Conservation (phyloP, 2,113 vertebrate species). For the Aphelocoma coerulescens region DNA sequence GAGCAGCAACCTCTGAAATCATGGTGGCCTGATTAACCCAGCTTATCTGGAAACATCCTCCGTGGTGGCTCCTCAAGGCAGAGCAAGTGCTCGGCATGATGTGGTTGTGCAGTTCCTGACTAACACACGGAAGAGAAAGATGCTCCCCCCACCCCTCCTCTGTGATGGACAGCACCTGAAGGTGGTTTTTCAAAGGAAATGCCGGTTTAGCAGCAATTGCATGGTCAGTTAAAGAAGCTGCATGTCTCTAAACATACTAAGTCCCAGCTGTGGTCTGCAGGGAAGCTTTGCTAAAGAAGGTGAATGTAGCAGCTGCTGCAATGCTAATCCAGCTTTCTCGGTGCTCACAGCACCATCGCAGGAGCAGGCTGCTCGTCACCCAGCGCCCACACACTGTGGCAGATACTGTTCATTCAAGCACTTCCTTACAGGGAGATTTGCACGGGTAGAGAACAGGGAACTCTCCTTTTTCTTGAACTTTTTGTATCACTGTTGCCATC, state of each 20-base stretch:
- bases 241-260: background rate
- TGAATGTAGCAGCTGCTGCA: background rate
- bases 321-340: background rate
- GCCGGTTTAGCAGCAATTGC: background rate
- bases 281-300: conserved; percentile 1
- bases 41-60: background rate
- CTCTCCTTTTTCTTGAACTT: background rate
- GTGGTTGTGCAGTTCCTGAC: background rate
- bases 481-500: background rate
- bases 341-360: background rate
- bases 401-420: accelerated
- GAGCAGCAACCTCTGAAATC: background rate
- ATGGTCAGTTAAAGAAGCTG: background rate
- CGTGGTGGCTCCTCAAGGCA: background rate
- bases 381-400: accelerated
- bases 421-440: background rate
- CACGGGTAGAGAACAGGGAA: background rate
- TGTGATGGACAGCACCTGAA: background rate
- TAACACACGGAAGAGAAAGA: background rate
- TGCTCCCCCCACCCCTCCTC: background rate
- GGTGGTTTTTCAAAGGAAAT: background rate
- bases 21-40: background rate
- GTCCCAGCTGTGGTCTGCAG: background rate
- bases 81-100: background rate
- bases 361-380: background rate